Percentiles rank a stretch among this genome's conserved stretches.
phyloP scores from a whole-genome alignment of 2,888 invertebrate species.

The Cosmorhoe ocellata region DNA sequence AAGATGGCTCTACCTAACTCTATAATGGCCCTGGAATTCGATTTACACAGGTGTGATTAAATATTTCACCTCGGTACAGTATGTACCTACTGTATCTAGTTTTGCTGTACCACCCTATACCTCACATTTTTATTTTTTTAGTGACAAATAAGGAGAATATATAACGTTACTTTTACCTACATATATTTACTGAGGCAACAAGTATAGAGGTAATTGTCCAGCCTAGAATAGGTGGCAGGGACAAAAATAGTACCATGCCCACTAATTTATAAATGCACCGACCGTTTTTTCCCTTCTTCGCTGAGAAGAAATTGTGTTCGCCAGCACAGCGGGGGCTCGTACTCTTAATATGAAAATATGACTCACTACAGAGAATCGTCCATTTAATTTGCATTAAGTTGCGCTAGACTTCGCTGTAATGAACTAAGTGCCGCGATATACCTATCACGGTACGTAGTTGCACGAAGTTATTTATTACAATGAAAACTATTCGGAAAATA shows the following conservation, averaged over 20 bases:
- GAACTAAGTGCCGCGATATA: conserved; percentile 42
- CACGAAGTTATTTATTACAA: conserved; percentile 25
- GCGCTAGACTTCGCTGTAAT: conserved; percentile 44
- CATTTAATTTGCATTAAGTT: conserved; percentile 66
- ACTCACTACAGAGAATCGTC: conserved; percentile 62
- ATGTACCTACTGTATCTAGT: no score
- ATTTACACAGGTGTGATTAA: not conserved
- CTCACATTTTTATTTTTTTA: no score
- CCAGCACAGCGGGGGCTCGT: conserved; percentile 61
- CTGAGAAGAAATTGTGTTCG: conserved; percentile 67
- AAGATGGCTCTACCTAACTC: conserved; percentile 1
- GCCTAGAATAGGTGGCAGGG: not conserved
- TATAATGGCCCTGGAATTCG: conserved; percentile 1
- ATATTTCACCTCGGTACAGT: no score
- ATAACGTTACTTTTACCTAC: no score
- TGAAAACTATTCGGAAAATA: conserved; percentile 26
- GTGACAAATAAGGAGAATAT: no score
- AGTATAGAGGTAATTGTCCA: not conserved
- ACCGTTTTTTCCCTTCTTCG: conserved; percentile 38
- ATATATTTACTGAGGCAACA: no score
- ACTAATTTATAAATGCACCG: conserved; percentile 25
- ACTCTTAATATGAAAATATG: conserved; percentile 73
- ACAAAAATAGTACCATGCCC: conserved; percentile 8
- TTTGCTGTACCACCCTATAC: no score
- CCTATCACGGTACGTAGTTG: conserved; percentile 28